Percentiles rank a stretch among this genome's conserved stretches.
These are phyloP conservation scores for Papilio polyxenes DNA, from an alignment of 1,140 invertebrate genomes.

Conservation along the genomic window DNA sequence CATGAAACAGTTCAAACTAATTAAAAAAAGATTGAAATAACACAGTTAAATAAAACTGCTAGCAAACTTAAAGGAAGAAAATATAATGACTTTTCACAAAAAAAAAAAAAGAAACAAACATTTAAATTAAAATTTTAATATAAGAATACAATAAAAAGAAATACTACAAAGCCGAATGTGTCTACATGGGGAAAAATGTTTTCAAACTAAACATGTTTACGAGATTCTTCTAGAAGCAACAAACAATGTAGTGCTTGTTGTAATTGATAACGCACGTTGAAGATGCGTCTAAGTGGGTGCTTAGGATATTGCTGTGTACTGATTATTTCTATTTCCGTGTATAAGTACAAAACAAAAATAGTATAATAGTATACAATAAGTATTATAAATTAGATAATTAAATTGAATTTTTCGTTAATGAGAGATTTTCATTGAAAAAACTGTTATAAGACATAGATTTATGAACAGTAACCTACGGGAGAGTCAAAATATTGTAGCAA, in stretches of 20 bases:
- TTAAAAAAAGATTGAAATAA: too few species aligned
- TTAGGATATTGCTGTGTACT: neutral
- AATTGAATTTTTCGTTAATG: neutral
- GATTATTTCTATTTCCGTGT: neutral
- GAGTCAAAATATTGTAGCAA: too few species aligned
- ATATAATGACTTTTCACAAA: too few species aligned
- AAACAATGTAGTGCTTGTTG: neutral
- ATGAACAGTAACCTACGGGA: too few species aligned
- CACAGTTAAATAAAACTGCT: too few species aligned
- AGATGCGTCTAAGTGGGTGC: neutral
- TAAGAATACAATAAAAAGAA: too few species aligned
- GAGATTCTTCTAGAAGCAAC: neutral
- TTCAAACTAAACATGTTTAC: neutral
- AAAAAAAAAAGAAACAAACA: too few species aligned
- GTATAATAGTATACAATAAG: neutral
- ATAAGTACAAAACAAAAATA: neutral
- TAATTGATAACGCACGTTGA: conserved; percentile 9
- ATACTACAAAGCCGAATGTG: too few species aligned
- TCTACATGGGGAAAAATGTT: neutral
- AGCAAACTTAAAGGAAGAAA: too few species aligned
- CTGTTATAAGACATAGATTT: too few species aligned
- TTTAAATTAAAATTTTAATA: too few species aligned
- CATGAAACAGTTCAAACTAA: too few species aligned
- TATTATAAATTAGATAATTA: neutral
- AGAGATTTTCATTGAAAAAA: neutral